Base-by-base conservation (phyloP, 2,888 invertebrate species). In the Adela reaumurella region DNA sequence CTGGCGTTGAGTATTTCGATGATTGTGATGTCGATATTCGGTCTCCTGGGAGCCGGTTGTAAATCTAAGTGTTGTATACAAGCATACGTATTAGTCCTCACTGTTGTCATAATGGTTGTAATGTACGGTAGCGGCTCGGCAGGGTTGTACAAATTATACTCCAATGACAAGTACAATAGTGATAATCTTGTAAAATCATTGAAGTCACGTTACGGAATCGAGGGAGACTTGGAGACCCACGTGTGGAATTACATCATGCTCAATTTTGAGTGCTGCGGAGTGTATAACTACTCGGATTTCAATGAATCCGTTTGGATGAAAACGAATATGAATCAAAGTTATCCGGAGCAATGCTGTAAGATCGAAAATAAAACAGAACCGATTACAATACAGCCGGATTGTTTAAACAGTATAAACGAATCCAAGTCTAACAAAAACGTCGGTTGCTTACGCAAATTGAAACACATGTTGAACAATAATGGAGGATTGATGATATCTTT, bases 1-100 rank as follows among this genome's bases (percentile, higher is more conserved):
- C 65, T 72, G 28, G 66, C 69, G 0, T 49, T 74, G 35, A 58
- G 68, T 1, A 41, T 59, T 0, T 17, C 74, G 0, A 60, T 67
- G 0, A 69, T 73, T 62, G 46, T 71, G 45, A 73, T 74, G 0
- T 71, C 77, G 0, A 74, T 74, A 47, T 78, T 74, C 50, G 78
- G 78, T 0, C 61, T 77, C 0, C 53, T 76, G 1, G 74, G 74
- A 2, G 72, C 77, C 0, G 72, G 73, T 0, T 77, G 74, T 52
- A 67, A 61, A 55, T 47, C 69, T 11, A 70, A 70, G 60, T 76
- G 74, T 46, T 74, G 76, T 0, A 59, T 74, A 2, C 73, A 76
- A 52, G 59, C 68, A 1, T 78, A 77, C 55, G 60, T 77, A 16
- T 65, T 74, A 28, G 63, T 76, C 1, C 68, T 68, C 0, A 64